Conservation (phyloP, 2,888 invertebrate species). For the Catocala sponsa region DNA sequence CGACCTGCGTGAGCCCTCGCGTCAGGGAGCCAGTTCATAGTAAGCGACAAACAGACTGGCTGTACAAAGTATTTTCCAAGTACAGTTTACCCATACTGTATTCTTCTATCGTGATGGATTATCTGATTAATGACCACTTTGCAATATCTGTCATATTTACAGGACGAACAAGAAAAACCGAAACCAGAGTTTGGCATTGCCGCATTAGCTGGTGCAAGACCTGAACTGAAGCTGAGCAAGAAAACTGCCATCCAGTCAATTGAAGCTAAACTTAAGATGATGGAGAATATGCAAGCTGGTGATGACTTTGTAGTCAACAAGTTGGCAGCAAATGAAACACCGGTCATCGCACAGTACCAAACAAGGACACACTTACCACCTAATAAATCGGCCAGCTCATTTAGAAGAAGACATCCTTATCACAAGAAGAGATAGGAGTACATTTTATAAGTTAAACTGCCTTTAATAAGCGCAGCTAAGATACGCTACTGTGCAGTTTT, state of each 20-base stretch:
- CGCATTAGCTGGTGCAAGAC: conserved; percentile 90
- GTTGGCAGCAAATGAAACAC: conserved; percentile 89
- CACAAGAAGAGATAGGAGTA: conserved; percentile 79
- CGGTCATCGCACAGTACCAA: conserved; percentile 91
- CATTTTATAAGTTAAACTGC: neutral
- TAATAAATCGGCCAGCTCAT: conserved; percentile 72
- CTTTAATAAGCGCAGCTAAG: neutral
- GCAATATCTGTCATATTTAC: conserved; percentile 15
- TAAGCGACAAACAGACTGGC: no score
- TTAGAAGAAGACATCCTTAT: conserved; percentile 81
- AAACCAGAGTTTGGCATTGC: conserved; percentile 93
- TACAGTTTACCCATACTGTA: no score
- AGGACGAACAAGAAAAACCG: conserved; percentile 93
- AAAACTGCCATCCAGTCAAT: conserved; percentile 95
- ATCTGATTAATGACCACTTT: no score
- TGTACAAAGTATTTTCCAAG: no score
- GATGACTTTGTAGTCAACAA: conserved; percentile 93
- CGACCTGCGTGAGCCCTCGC: no score
- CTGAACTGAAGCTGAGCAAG: conserved; percentile 90
- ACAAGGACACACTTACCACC: conserved; percentile 78
- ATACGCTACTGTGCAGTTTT: conserved; percentile 14
- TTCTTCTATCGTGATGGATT: no score
- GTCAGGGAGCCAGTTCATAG: no score
- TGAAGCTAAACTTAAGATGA: conserved; percentile 94
- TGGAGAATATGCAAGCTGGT: conserved; percentile 91